phyloP scores from a whole-genome alignment of 2,113 vertebrate species.

The Corapipo altera region DNA sequence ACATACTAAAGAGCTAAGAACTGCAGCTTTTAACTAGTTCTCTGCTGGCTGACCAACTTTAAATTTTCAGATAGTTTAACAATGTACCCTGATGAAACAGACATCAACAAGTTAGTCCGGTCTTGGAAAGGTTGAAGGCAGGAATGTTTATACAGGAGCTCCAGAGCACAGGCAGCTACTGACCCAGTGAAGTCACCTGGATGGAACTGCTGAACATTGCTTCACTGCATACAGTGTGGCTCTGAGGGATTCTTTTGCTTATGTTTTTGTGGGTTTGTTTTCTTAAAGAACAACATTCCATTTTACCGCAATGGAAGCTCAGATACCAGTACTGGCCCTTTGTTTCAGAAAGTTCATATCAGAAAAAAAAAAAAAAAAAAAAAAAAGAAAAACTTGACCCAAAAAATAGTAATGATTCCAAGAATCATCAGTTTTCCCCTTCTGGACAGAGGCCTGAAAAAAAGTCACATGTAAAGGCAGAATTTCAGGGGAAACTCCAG shows the following conservation, averaged over 20 bases:
- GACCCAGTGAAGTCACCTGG: slow-evolving; percentile 23
- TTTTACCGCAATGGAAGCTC: neutral
- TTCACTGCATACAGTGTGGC: neutral
- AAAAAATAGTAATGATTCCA: neutral
- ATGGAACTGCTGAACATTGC: neutral
- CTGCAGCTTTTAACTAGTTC: neutral
- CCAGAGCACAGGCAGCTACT: neutral
- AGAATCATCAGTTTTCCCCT: neutral
- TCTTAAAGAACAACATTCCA: neutral
- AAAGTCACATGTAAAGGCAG: slow-evolving; percentile 18
- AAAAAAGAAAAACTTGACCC: neutral
- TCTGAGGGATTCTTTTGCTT: slow-evolving; percentile 2
- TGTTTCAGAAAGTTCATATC: neutral
- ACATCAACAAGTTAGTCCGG: neutral
- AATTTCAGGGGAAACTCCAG: slow-evolving; percentile 49
- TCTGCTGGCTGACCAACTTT: neutral
- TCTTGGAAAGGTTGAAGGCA: neutral
- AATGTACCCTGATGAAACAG: neutral
- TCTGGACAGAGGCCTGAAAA: slow-evolving; percentile 23
- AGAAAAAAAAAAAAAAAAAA: neutral
- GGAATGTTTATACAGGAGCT: neutral
- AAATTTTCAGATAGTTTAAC: neutral
- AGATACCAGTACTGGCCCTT: neutral
- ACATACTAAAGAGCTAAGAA: neutral
- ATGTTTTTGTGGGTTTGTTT: neutral